Base-by-base conservation (phyloP, 2,797 vertebrate genomes). In the Hydrolagus colliei region DNA sequence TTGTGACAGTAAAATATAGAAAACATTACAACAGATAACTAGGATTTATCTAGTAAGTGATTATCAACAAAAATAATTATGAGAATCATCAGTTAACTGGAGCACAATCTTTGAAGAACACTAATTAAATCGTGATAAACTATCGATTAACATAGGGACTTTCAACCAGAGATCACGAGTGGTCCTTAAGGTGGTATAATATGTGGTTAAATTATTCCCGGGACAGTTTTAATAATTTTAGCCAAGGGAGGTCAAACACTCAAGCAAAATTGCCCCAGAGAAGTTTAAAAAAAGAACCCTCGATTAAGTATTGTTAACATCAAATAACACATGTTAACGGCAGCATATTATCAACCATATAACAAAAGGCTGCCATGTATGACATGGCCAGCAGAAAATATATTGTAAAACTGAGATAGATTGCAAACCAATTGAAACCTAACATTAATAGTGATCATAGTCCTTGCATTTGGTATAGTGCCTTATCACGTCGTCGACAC, bases 1-100 rank as follows among this genome's bases (percentile, higher is more conserved):
- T 62, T 65, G 41, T 35, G 79, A 71, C 32, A 84, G 32, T 41
- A 84, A 41, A 71, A 35, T 35, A 84, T 18, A 35, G 16, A 52
- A 84, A 68, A 68, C 79, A 41, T 35, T 71, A 10, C 65, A 71
- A 52, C 41, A 16, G 32, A 52, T 82, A 82, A 68, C 62, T 82
- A 82, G 27, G 79, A 82, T 68, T 82, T 82, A 35, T 67, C 63
- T 82, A 61, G 27, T 35, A 82, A 82, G 35, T 68, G 63, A 82
- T 68, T 68, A 27, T 82, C 63, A 67, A 32, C 11, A 18, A 22
- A 11, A 71, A 35, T 5, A 4, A 35, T n/a, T 59, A 77, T 77
- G 52, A 52, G n/a, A 52, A 71, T 35, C 13, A 68, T 68, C 78
- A 80, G 22, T 65, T 80, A 80, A 63, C 78, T 65, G 22, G 20